These are phyloP conservation scores for Thermophis baileyi DNA, from an alignment of 2,113 vertebrate genomes.

Conservation along the genomic window DNA sequence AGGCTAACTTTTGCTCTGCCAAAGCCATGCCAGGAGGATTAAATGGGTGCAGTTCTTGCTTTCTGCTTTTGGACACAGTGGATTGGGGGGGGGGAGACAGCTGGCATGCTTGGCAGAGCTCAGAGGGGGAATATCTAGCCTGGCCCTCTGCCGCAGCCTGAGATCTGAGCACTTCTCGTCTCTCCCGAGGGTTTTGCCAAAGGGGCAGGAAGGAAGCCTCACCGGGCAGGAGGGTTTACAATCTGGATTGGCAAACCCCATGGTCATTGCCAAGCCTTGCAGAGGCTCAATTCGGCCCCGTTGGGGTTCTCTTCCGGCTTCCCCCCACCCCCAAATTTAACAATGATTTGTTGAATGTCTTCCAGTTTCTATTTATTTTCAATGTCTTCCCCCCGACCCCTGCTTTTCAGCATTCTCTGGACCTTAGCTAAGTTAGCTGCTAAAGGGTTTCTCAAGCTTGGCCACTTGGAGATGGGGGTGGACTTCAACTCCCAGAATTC, in stretches of 20 bases:
- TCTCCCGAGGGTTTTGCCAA: background rate
- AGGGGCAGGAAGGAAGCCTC: background rate
- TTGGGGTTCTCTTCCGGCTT: background rate
- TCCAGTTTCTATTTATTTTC: background rate
- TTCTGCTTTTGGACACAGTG: background rate
- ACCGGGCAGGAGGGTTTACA: background rate
- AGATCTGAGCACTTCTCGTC: background rate
- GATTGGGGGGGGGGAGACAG: background rate
- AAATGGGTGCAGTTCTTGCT: background rate
- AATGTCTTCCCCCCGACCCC: background rate
- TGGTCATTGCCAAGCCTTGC: too few species aligned
- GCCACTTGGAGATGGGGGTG: too few species aligned
- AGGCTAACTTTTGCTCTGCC: background rate
- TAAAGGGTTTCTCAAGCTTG: too few species aligned
- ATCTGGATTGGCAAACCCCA: background rate
- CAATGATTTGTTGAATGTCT: background rate
- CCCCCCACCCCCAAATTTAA: background rate
- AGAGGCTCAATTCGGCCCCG: background rate
- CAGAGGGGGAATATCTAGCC: background rate
- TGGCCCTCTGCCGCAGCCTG: background rate
- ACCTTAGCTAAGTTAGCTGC: background rate
- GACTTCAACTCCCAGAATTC: too few species aligned
- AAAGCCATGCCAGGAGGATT: background rate
- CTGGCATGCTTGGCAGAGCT: background rate
- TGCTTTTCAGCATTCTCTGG: too few species aligned